Evolutionary conservation across 2,113 vertebrate genomes (phyloP), one percentile per base, ranked within the genome.

Genomic region (Hippotragus niger): DNA sequence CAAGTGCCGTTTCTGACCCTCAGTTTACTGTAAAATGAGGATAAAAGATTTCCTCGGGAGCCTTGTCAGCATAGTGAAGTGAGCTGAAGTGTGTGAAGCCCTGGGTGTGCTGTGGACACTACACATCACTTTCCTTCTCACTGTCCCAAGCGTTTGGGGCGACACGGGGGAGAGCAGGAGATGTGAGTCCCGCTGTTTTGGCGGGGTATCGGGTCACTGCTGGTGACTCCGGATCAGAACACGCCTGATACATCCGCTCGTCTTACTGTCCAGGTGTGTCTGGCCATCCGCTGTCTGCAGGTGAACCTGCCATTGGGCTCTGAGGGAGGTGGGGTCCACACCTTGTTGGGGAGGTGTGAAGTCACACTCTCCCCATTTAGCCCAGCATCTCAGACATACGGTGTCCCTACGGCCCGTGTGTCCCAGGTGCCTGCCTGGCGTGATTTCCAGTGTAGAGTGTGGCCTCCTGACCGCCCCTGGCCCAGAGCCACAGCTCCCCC

Each of bases 381-480:
- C 27, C 15, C 9, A 53, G 47, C 14, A 1, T 87, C 67, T 90
- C 45, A 47, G 31, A 29, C 12, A 9, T 2, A 13, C 7, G 6
- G 1, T 3, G 3, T 57, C 57, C 0, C 0, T 3, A 19, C 2
- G 1, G 15, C 23, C n/a, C 2, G 16, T 23, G 76, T 17, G 29
- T 43, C 60, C 25, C 2, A 0, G 0, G 36, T 11, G 8, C 25
- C 91, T 88, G 40, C 58, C n/a, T 7, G 11, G 8, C 4, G 1
- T 1, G 62, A 13, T 9, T 82, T 86, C 25, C 2, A 7, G 45
- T 23, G 3, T 2, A 0, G 11, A 1, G 2, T 5, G 16, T 43
- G 71, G 27, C 31, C 31, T 23, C 33, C 45, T 12, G 40, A n/a
- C 43, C 1, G 1, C 33, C 45, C 62, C 11, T 23, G 40, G 7